phyloP scores from a whole-genome alignment of 1,140 invertebrate species.

The Drosophila jambulina region DNA sequence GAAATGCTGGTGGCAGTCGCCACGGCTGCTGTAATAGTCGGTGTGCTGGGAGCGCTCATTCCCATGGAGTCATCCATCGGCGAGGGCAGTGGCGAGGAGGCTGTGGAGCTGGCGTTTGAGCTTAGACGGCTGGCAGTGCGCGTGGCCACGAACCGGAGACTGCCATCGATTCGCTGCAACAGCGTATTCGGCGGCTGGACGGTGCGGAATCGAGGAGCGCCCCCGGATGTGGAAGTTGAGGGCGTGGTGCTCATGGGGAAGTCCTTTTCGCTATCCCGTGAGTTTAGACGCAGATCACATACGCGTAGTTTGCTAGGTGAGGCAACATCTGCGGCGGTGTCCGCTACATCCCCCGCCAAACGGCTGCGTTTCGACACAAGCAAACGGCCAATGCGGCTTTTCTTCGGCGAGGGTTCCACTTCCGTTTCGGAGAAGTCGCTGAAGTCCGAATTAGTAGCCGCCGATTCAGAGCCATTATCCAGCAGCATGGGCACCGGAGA shows the following conservation, averaged over 20 bases:
- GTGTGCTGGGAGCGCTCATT: constrained; percentile 85
- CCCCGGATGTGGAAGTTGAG: constrained; percentile 49
- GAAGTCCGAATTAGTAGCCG: constrained; percentile 85
- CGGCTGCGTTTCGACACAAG: constrained; percentile 72
- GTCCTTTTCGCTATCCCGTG: constrained; percentile 86
- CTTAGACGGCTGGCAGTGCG: constrained; percentile 70
- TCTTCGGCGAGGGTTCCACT: constrained; percentile 90
- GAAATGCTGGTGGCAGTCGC: constrained; percentile 14
- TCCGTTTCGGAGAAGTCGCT: constrained; percentile 88
- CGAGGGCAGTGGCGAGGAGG: constrained; percentile 84
- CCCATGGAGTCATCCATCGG: constrained; percentile 78
- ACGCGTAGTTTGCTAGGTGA: constrained; percentile 88
- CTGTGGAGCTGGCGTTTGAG: constrained; percentile 84
- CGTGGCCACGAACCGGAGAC: constrained; percentile 61
- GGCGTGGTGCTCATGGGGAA: constrained; percentile 75
- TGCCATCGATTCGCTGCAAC: constrained; percentile 67
- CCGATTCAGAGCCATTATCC: constrained; percentile 86
- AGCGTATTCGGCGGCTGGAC: constrained; percentile 76
- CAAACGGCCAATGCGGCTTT: constrained; percentile 86
- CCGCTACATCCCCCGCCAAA: constrained; percentile 62
- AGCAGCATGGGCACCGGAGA: constrained; percentile 86
- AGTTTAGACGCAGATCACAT: constrained; percentile 87
- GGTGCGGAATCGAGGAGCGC: constrained; percentile 65
- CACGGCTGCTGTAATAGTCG: constrained; percentile 34
- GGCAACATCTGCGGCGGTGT: constrained; percentile 85